Conservation (phyloP, 2,113 vertebrate species). For the Neodontobutis hainanensis region DNA sequence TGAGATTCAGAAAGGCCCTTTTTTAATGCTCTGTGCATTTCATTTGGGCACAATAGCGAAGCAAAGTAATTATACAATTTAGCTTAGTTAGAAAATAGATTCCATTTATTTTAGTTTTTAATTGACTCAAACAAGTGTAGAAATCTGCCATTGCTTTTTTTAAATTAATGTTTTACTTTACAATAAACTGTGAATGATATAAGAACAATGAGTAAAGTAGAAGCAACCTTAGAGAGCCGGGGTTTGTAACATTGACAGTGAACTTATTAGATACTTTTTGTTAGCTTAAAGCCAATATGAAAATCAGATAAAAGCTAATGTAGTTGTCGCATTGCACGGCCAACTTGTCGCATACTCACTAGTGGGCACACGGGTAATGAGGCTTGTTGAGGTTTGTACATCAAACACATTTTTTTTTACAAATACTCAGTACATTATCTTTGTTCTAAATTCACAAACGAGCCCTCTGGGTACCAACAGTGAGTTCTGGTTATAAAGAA, state of each 20-base stretch:
- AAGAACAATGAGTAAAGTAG: not conserved
- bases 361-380: conserved; percentile 30
- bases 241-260: not conserved
- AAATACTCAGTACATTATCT: not conserved
- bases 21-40: not conserved
- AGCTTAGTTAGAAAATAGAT: too few species aligned
- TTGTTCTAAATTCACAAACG: not conserved
- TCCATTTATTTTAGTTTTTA: too few species aligned
- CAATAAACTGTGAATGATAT: not conserved
- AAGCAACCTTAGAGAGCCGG: not conserved
- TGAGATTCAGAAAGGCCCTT: not conserved
- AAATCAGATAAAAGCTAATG: not conserved
- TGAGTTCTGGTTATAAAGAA: not conserved
- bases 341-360: not conserved
- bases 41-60: not conserved
- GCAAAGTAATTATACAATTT: not conserved
- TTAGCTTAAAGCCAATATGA: not conserved
- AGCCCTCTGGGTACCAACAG: not conserved
- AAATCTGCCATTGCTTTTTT: too few species aligned
- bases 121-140: too few species aligned
- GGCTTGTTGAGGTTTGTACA: conserved; percentile 42
- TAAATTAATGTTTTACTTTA: not conserved
- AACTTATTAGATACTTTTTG: not conserved
- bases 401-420: conserved; percentile 4
- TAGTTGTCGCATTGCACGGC: not conserved